phyloP scores from a whole-genome alignment of 2,113 vertebrate genomes.

The Poeciliopsis turrubarensis region DNA sequence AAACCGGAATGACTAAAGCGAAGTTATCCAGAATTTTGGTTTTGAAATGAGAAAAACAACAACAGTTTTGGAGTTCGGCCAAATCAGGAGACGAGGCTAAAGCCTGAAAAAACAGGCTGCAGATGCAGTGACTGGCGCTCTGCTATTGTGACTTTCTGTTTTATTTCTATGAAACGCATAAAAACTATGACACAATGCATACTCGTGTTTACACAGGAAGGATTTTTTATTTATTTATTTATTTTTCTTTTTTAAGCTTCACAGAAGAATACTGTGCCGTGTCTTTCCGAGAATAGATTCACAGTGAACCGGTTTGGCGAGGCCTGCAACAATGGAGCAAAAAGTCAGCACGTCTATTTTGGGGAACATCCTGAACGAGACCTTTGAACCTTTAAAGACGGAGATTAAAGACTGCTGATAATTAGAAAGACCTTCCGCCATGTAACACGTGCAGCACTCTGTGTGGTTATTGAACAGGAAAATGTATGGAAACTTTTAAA shows the following conservation, averaged over 20 bases:
- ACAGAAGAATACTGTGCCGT: neutral
- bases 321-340: slow-evolving; percentile 35
- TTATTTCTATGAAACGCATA: neutral
- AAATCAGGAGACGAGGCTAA: neutral
- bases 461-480: neutral
- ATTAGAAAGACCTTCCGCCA: neutral
- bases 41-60: too few relatives aligned
- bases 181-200: neutral
- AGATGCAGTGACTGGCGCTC: neutral
- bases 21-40: neutral
- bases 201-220: slow-evolving; percentile 9
- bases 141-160: neutral
- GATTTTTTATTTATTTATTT: neutral
- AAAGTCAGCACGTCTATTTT: slow-evolving; percentile 33
- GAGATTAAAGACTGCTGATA: slow-evolving; percentile 2
- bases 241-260: neutral
- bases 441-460: neutral
- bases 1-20: neutral
- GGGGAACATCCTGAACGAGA: slow-evolving; percentile 8
- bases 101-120: neutral
- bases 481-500: neutral
- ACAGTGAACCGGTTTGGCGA: slow-evolving; percentile 35
- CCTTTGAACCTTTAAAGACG: neutral
- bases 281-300: slow-evolving; percentile 26
- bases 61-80: neutral